A percentile compares a stretch with the other conserved stretches of the same genome.
phyloP scores from a whole-genome alignment of 1,140 invertebrate genomes.

The fruit fly (Drosophila melanogaster) region Release_6_plus_ISO1_MT NC_004354.4:16471001-16471500 shows the following conservation, averaged over 20 bases:
- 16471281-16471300: conserved; percentile 98
- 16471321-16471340: conserved; percentile 99
- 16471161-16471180: conserved; percentile 22
- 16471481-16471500: conserved; percentile 89
- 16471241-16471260: conserved; percentile 99
- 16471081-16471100: conserved; percentile 45
- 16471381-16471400: conserved; percentile 99
- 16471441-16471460: conserved; percentile 99
- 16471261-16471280: conserved; percentile 99
- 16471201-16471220: conserved; percentile 93
- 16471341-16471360: conserved; percentile 93
- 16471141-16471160: conserved; percentile 33
- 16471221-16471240: conserved; percentile 99
- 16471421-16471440: conserved; percentile 99
- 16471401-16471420: conserved; percentile 99
- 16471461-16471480: conserved; percentile 97
- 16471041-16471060: conserved; percentile 18
- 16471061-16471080: conserved; percentile 16
- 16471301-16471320: conserved; percentile 98
- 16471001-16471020: conserved; percentile 42
- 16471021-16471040: conserved; percentile 37
- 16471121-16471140: conserved; percentile 54
- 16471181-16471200: conserved; percentile 57
- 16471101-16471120: conserved; percentile 21
- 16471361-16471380: conserved; percentile 94